These are phyloP conservation scores for Bembecia ichneumoniformis DNA, from an alignment of 2,888 invertebrate species.

Conservation along the genomic window DNA sequence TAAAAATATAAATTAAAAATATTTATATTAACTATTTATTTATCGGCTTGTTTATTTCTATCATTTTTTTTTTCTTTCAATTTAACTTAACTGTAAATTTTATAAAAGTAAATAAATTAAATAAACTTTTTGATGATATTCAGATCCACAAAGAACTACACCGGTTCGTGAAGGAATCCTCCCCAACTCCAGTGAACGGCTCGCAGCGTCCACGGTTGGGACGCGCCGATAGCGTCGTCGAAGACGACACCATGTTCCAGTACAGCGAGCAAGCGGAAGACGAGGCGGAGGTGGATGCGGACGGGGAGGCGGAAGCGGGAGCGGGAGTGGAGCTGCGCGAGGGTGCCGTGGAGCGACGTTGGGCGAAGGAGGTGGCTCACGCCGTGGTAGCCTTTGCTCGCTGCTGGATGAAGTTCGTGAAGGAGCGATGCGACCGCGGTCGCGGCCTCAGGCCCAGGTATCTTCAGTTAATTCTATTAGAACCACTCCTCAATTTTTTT, in stretches of 20 bases:
- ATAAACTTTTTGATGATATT: no score
- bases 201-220: conserved; percentile 18
- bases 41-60: no score
- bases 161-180: conserved; percentile 67
- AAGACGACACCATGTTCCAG: conserved; percentile 38
- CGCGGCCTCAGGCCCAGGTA: conserved; percentile 81
- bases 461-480: no score
- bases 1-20: no score
- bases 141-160: conserved; percentile 81
- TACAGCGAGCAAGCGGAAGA: conserved; percentile 6
- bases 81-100: no score
- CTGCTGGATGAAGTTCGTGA: conserved; percentile 93
- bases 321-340: conserved; percentile 4
- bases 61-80: no score
- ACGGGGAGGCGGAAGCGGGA: conserved; percentile 7
- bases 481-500: no score
- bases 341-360: conserved; percentile 24
- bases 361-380: conserved; percentile 43
- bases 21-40: no score
- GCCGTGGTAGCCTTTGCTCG: conserved; percentile 62
- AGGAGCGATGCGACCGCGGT: conserved; percentile 86
- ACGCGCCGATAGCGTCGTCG: conserved; percentile 47
- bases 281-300: neutral
- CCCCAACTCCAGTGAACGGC: conserved; percentile 7
- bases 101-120: no score